Evolutionary conservation across 2,113 vertebrate species (phyloP).

Genomic region (Istiophorus platypterus): DNA sequence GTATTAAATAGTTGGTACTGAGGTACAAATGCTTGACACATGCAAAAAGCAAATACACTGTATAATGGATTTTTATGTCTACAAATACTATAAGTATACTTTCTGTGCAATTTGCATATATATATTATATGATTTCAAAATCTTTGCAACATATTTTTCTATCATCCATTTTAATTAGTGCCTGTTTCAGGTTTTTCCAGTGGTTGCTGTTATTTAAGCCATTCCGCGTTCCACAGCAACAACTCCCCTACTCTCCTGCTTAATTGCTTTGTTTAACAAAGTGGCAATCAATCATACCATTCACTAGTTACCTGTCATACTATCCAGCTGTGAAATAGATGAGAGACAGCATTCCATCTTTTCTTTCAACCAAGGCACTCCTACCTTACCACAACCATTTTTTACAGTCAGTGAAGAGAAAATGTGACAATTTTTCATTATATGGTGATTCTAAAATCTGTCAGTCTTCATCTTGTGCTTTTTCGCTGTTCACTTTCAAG

Average conservation of each 20-base stretch:
- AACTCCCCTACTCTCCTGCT: slow-evolving; percentile 65
- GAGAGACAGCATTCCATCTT: slow-evolving; percentile 67
- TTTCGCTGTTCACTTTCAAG: slow-evolving; percentile 23
- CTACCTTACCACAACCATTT: slow-evolving; percentile 32
- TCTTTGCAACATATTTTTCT: slow-evolving; percentile 28
- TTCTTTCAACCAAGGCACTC: slow-evolving; percentile 59
- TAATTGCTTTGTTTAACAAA: slow-evolving; percentile 85
- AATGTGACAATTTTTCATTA: slow-evolving; percentile 44
- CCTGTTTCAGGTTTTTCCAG: slow-evolving; percentile 56
- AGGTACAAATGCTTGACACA: background rate
- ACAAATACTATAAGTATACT: background rate
- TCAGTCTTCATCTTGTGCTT: slow-evolving; percentile 68
- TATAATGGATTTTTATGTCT: background rate
- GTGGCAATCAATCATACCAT: slow-evolving; percentile 83
- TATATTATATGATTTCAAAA: slow-evolving; percentile 23
- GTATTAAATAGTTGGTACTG: background rate
- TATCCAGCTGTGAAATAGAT: slow-evolving; percentile 77
- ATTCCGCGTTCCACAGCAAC: slow-evolving; percentile 58
- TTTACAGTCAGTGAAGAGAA: slow-evolving; percentile 52
- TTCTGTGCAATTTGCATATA: slow-evolving; percentile 19
- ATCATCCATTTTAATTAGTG: slow-evolving; percentile 79
- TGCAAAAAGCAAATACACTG: background rate
- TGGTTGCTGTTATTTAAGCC: slow-evolving; percentile 70
- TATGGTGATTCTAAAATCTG: slow-evolving; percentile 57
- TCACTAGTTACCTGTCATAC: slow-evolving; percentile 75